Evolutionary conservation across 2,888 invertebrate genomes (phyloP).

Genomic region (Diarsia dahlii): DNA sequence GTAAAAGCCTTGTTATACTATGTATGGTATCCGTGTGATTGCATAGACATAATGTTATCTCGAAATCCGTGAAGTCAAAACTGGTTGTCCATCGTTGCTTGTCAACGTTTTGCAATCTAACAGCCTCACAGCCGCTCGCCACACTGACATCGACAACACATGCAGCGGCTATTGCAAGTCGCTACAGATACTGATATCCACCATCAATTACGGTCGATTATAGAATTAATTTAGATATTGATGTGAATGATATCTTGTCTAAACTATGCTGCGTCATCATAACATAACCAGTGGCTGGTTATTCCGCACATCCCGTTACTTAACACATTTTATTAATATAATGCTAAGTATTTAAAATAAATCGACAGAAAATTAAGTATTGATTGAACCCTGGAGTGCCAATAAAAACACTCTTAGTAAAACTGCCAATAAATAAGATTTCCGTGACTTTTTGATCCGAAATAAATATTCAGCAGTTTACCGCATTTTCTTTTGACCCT

Average conservation of each 20-base stretch:
- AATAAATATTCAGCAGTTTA: constrained; percentile 6
- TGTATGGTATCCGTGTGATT: not conserved
- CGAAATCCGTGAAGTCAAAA: not conserved
- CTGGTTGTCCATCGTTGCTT: not conserved
- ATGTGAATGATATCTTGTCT: not conserved
- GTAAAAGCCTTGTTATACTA: not conserved
- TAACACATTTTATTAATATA: not conserved
- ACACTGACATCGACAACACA: not conserved
- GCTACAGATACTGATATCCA: constrained; percentile 1
- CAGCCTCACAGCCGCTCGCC: not conserved
- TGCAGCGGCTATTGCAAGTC: constrained; percentile 9
- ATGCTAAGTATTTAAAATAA: not conserved
- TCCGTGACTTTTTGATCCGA: not conserved
- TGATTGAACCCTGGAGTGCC: not conserved
- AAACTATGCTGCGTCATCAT: not conserved
- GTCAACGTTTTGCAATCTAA: not conserved
- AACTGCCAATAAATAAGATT: constrained; percentile 23
- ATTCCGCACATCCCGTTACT: not conserved
- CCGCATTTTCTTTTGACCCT: not conserved
- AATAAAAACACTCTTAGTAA: not conserved
- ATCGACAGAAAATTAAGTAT: not conserved
- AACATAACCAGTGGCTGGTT: not conserved
- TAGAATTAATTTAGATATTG: not conserved
- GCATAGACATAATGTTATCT: not conserved
- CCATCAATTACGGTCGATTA: constrained; percentile 61